phyloP scores from a whole-genome alignment of 2,797 vertebrate genomes.

The Micrastur ruficollis region DNA sequence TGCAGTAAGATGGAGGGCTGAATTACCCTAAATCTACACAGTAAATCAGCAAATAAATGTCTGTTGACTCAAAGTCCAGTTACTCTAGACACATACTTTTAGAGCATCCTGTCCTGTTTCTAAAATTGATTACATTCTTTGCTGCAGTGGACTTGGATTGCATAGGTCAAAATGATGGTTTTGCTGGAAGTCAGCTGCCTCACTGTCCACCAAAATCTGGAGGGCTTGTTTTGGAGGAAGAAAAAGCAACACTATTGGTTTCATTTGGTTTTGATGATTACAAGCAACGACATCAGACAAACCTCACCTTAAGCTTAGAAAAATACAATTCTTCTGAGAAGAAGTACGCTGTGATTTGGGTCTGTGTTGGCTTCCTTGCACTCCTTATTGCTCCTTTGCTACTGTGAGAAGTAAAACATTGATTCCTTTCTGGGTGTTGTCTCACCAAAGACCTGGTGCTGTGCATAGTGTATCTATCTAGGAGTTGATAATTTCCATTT shows the following conservation, averaged over 20 bases:
- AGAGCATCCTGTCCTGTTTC: neutral
- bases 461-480: neutral
- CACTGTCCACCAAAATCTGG: neutral
- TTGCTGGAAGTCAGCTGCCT: neutral
- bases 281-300: neutral
- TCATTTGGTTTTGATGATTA: neutral
- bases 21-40: neutral
- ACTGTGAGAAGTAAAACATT: neutral
- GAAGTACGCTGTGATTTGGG: accelerated
- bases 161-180: neutral
- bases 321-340: neutral
- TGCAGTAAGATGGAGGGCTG: neutral
- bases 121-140: neutral
- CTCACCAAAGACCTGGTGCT: neutral
- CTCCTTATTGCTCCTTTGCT: neutral
- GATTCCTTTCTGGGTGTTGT: neutral
- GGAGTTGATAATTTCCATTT: neutral
- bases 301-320: neutral
- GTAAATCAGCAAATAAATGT: neutral
- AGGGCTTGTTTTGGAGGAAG: neutral
- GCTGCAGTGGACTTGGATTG: neutral
- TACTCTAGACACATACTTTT: neutral
- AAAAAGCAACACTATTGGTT: neutral
- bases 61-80: neutral
- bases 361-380: neutral